Base-by-base conservation (phyloP, 2,888 invertebrate species). In the Pogonocherus hispidulus region DNA sequence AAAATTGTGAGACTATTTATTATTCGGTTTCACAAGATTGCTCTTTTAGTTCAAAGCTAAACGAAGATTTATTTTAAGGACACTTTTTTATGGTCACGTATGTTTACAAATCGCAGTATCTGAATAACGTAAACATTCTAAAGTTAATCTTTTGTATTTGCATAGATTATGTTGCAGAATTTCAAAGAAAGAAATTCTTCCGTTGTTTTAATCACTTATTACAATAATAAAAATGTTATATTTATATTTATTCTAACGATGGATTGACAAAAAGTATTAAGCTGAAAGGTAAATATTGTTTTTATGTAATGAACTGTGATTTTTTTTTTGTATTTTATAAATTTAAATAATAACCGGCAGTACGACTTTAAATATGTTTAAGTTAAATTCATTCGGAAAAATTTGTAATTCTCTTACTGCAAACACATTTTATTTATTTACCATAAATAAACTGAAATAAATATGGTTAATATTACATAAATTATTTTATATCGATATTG, bases 11-110 rank as follows among this genome's bases (percentile, higher is more conserved):
- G 46, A 59, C 56, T 32, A 67, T 67, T 67, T 52, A 63, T 63
- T 41, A 63, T 44, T 27, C 9, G 18, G 57, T 63, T 63, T 46
- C 63, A 57, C 67, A 44, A 67, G 51, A 63, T 51, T 46, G 63
- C 44, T 52, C 57, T 67, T 67, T 44, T 19, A 63, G 63, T 67
- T 67, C 67, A 67, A 67, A 67, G 67, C 27, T 67, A 63, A 27
- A 22, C 14, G 57, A 63, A 63, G 59, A 32, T 65, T 57, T 20
- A n/a, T 46, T 22, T 54, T 44, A 49, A 63, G 67, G 55, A 59
- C 66, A 49, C 32, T 55, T 59, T 57, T 54, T 47, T 59, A 44
- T 11, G 19, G 8, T 6, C 14, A 16, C 5, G 4, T 32, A 16
- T 52, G 63, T 59, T 59, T 19, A 52, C 46, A 3, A 23, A 5